Evolutionary conservation across 37 sponge, comb jelly and placozoan species (phyloP).

Genomic region (Oopsacas minuta): DNA sequence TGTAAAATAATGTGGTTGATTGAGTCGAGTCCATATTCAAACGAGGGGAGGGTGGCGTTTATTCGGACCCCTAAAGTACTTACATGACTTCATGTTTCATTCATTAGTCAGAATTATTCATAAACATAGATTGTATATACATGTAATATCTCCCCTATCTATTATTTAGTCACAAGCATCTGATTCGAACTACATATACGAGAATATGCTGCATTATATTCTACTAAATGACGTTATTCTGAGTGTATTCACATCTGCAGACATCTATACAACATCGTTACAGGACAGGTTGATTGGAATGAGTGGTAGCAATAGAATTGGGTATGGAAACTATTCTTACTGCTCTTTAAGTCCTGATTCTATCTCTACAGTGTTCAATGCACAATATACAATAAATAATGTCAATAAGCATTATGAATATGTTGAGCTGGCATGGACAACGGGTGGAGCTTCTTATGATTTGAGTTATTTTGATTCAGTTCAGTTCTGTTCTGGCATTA

Average conservation of each 20-base stretch:
- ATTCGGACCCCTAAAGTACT: too few relatives aligned
- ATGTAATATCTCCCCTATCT: too few relatives aligned
- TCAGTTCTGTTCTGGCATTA: not conserved
- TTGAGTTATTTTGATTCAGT: not conserved
- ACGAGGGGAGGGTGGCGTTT: too few relatives aligned
- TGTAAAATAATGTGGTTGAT: too few relatives aligned
- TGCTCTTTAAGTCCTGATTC: not conserved
- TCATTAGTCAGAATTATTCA: too few relatives aligned
- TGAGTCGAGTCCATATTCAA: too few relatives aligned
- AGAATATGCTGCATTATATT: not conserved
- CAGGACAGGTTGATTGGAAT: not conserved
- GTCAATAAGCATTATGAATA: not conserved
- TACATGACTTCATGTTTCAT: too few relatives aligned
- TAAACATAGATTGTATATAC: too few relatives aligned
- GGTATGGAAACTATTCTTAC: not conserved
- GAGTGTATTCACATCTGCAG: not conserved
- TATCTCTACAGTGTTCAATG: not conserved
- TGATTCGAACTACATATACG: not conserved
- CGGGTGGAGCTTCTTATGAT: constrained; percentile 3
- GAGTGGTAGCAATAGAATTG: not conserved
- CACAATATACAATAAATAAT: not conserved
- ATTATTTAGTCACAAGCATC: not conserved
- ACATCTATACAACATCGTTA: not conserved
- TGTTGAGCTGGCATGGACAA: not conserved
- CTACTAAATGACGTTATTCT: not conserved